Evolutionary conservation across 2,797 vertebrate genomes (phyloP), one percentile per base, ranked within the genome.

Genomic region (Mionectes olivaceus): DNA sequence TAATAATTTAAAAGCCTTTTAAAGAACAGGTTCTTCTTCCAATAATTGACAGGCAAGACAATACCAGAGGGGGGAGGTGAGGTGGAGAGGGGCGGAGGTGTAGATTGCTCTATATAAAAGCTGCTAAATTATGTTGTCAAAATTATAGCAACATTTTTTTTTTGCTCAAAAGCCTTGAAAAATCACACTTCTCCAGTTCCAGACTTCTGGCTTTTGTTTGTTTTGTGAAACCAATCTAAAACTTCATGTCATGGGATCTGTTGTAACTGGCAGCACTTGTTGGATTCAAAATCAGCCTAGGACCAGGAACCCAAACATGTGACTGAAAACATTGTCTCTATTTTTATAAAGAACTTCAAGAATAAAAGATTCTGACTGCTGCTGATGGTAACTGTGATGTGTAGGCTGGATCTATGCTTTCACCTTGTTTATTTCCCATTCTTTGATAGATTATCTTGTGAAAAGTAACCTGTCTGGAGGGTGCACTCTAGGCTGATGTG

Each of bases 61-160:
- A 96, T 97, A 97, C 91, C 65, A 92, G 90, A 81, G 94, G 91
- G 91, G 97, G 95, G 96, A 97, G 97, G 96, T 3, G n/a, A 97
- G 94, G 94, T 96, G 92, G 96, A 97, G 92, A 96, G 93, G 97
- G 96, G 96, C 39, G 96, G 97, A 97, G 96, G 95, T 97, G 86
- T 97, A 96, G 96, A 98, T 97, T 97, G 96, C 87, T 98, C 88
- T 90, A 89, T 95, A 97, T 96, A 97, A 97, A 97, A 97, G 96
- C 96, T 94, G 97, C 90, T 97, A 97, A 95, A 96, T 97, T 98
- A 98, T 97, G 94, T 97, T 97, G 97, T 98, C 97, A 97, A 97
- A 97, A 97, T 97, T 97, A 97, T 79, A 97, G 90, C 83, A 97
- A 97, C 95, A 74, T 68, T 90, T 94, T 95, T 96, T 93, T 96